Conservation (phyloP, 2,888 invertebrate genomes). For the Plebejus argus region DNA sequence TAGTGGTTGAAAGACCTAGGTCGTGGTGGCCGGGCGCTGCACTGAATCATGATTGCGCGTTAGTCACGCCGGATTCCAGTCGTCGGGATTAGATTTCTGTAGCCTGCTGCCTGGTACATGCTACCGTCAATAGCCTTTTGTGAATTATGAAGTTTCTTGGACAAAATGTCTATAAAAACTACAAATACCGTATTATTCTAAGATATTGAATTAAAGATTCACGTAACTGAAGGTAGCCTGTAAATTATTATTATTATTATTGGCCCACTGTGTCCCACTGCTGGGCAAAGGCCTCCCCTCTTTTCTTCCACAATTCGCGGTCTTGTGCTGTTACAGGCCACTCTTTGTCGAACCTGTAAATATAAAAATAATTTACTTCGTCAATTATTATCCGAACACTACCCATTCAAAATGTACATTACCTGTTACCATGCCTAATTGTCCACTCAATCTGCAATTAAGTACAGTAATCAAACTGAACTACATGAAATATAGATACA, state of each 20-base stretch:
- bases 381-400: no score
- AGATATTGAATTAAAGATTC: no score
- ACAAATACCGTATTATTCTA: background rate
- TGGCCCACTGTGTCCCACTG: no score
- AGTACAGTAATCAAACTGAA: background rate
- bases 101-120: background rate
- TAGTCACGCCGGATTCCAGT: conserved; percentile 58
- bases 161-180: background rate
- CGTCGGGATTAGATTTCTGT: conserved; percentile 36
- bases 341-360: no score
- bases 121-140: background rate
- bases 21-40: conserved; percentile 33
- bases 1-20: conserved; percentile 27
- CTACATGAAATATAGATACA: background rate
- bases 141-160: background rate
- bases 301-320: no score
- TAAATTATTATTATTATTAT: no score
- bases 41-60: conserved; percentile 48
- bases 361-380: no score
- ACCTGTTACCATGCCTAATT: no score
- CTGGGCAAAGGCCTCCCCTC: no score
- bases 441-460: background rate
- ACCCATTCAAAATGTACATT: no score
- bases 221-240: no score
- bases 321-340: no score